Evolutionary conservation across 2,888 invertebrate species (phyloP), one percentile per base, ranked within the genome.

Genomic region (Ashinkailepas kermadecensis): DNA sequence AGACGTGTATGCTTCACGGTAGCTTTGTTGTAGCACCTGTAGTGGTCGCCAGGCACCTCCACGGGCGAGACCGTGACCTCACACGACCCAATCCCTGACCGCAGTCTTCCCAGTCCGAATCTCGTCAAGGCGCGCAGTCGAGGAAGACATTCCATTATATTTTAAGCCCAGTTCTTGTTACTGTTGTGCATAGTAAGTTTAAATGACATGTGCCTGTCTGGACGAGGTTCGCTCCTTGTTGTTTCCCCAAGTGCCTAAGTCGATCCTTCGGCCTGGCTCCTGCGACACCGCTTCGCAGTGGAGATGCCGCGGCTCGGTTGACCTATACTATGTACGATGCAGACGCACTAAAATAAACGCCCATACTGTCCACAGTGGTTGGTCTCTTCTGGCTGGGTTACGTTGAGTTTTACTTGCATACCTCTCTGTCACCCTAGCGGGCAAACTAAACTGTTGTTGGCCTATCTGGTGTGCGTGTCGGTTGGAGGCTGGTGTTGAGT

Each of bases 341-440:
- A 74, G 74, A 56, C 56, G 74, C 74, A 74, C 74, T 74, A 74
- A 74, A 74, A 74, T 74, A 74, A 74, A 74, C 74, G 56, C 70
- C 39, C 74, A 74, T 70, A 54, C 74, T 74, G 74, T 74, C 25
- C 74, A 74, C 74, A 74, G 74, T 74, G 74, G 74, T 74, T 74
- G 74, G 74, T 74, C 56, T 74, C 54, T 74, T 39, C 56, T 18
- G 54, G 74, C 74, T 74, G 74, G 74, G 74, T 23, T 74, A 56
- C 56, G 74, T 74, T 74, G 74, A 74, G 74, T 74, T 65, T 65
- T 74, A 56, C 74, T 74, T 74, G 74, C 74, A 54, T 74, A 74
- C 74, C 56, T 74, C 56, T 74, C 54, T 74, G 74, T 56, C 74
- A 74, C 54, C 74, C 39, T 54, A 74, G 74, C 74, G 74, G 74